These are phyloP conservation scores for Galerucella nymphaeae DNA, from an alignment of 2,888 invertebrate species.

Conservation along the genomic window DNA sequence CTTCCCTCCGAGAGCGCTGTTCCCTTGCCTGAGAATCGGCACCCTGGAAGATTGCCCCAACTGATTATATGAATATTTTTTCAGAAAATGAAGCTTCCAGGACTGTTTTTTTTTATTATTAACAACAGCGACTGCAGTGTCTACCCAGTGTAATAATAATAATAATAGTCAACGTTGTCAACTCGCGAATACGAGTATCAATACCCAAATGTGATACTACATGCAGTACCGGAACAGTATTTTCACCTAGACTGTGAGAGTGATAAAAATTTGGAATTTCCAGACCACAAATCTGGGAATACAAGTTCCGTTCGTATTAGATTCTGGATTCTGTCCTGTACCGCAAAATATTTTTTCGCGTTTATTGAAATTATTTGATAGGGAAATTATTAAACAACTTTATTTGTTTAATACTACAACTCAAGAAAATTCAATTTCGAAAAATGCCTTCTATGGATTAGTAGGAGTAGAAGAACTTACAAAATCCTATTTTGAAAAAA, in stretches of 20 bases:
- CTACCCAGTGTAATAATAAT: neutral
- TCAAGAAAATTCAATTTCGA: constrained; percentile 18
- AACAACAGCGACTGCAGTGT: neutral
- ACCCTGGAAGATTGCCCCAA: no score
- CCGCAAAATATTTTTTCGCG: constrained; percentile 65
- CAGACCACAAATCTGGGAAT: constrained; percentile 65
- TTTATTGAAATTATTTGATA: constrained; percentile 66
- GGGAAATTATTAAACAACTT: constrained; percentile 13
- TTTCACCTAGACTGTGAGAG: neutral
- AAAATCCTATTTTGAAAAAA: constrained; percentile 2
- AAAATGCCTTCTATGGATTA: constrained; percentile 26
- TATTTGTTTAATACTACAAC: constrained; percentile 15
- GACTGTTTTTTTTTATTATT: neutral
- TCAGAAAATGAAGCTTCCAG: neutral
- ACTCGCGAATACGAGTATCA: neutral
- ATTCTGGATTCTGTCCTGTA: constrained; percentile 70
- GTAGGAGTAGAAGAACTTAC: constrained; percentile 7
- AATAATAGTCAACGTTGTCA: neutral
- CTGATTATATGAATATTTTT: no score
- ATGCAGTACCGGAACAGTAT: neutral
- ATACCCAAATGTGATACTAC: neutral
- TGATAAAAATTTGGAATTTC: constrained; percentile 55
- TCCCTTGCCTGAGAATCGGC: no score
- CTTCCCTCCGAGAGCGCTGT: no score
- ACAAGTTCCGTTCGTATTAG: constrained; percentile 68